Evolutionary conservation across 2,797 vertebrate genomes (phyloP), one percentile per base, ranked within the genome.

Genomic region (Parauchenoglanis punctatus): DNA sequence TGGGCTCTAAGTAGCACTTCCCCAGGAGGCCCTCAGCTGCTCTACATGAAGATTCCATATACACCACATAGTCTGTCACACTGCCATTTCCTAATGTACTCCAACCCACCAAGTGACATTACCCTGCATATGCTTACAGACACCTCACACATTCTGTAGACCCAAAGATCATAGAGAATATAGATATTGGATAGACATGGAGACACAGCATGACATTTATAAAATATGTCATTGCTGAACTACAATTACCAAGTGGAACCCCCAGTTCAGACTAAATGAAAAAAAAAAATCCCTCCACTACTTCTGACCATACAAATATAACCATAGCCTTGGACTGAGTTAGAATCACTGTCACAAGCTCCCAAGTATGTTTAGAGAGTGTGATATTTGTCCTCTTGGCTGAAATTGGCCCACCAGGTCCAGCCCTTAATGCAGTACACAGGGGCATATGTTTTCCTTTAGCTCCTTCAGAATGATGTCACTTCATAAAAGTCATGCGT

Each of bases 381-480:
- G 61, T 85, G 84, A 83, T 73, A 10, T 72, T 49, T 75, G 31
- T 85, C 65, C 40, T 81, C 11, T 76, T 87, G 28, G 13, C 15
- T 70, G 83, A 67, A 85, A 75, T 76, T 25, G 40, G 76, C 58
- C 81, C 76, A 86, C 56, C 31, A 10, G 85, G 76, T 81, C 84
- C 58, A 84, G 81, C 70, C 52, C 4, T 49, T 88, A 75, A 85
- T 83, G 72, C 58, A 73, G 52, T 61, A 61, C 83, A 86, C 28
- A 31, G 83, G 86, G 88, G 91, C 94, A 94, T 94, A 90, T 95
- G 94, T 94, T 96, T 95, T 92, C 92, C 88, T 88, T 95, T 95
- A 94, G 88, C 91, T 86, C 52, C 75, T 86, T 61, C 59, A 81
- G 86, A 90, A 93, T 95, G 94, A 95, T 93, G 93, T 95, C 95